Base-by-base conservation (phyloP, 2,888 invertebrate species). In the Oxytorus armatus region DNA sequence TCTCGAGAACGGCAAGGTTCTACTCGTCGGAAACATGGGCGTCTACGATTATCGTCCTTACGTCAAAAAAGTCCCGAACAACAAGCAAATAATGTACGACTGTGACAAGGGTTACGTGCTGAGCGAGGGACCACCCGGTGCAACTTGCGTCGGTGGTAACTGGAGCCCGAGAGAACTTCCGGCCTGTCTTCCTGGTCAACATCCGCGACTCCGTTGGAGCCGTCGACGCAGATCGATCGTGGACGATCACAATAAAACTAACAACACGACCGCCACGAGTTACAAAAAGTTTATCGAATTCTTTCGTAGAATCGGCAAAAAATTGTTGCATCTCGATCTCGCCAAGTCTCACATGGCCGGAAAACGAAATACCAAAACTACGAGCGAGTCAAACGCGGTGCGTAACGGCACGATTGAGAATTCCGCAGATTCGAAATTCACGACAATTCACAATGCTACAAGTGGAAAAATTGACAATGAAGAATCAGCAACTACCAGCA, bases 61-160 rank as follows among this genome's bases (percentile, higher is more conserved):
- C 90, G 98, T 99, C 0, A 95, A 95, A 87, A 97, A 96, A 93
- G 96, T 96, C 23, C 95, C 96, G 0, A 98, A 98, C 90, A 98
- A 98, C 90, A 97, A 98, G 86, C 98, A 98, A 92, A 98, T 98
- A 73, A 97, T 97, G 96, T 99, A 98, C 91, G 98, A 98, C 88
- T 99, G 98, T 89, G 96, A 98, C 85, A 96, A 97, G 88, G 98
- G 98, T 0, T 98, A 96, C 88, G 96, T 97, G 0, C 91, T 98
- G 25, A 95, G 95, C 23, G 96, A 96, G 84, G 98, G 98, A 0
- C 96, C 97, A 0, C 97, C 97, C 0, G 98, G 98, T 0, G 98
- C 99, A 0, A 99, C 98, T 0, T 99, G 99, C 87, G 95, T 99
- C 25, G 97, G 98, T 5, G 98, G 98, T 0, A 95, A 95, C 79